These are phyloP conservation scores for Danaus melanippus DNA, from an alignment of 1,140 invertebrate species.

Conservation along the genomic window DNA sequence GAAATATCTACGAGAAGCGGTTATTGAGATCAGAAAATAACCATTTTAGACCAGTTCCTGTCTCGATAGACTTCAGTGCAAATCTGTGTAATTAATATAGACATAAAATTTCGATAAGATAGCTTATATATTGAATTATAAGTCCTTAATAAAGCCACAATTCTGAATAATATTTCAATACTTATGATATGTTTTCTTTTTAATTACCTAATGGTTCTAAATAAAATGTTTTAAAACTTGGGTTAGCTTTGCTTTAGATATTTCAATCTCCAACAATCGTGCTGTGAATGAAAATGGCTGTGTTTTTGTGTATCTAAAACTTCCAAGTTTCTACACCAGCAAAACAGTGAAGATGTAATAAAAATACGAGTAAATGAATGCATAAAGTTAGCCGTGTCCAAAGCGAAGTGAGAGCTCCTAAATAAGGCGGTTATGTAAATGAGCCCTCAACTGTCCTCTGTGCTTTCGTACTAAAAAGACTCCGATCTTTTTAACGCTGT, in stretches of 20 bases:
- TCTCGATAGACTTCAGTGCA: constrained; percentile 2
- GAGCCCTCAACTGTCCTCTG: constrained; percentile 19
- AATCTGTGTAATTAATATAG: constrained; percentile 16
- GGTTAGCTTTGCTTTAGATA: too few species aligned
- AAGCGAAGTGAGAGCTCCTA: constrained; percentile 29
- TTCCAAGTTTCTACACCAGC: constrained; percentile 9
- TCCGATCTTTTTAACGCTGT: not conserved
- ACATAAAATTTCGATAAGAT: constrained; percentile 15
- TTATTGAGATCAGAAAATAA: constrained; percentile 12
- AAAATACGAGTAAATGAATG: constrained; percentile 9
- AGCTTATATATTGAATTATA: constrained; percentile 12
- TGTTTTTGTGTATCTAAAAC: too few species aligned
- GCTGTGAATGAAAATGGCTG: too few species aligned
- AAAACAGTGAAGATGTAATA: constrained; percentile 8
- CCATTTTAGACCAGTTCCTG: constrained; percentile 4
- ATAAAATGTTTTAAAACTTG: too few species aligned
- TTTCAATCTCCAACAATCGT: too few species aligned
- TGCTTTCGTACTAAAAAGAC: constrained; percentile 15
- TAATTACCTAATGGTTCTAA: too few species aligned
- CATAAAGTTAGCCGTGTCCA: constrained; percentile 18
- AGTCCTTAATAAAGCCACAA: not conserved
- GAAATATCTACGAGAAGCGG: constrained; percentile 14
- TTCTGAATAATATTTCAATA: too few species aligned
- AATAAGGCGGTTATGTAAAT: constrained; percentile 56
- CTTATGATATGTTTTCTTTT: too few species aligned